Evolutionary conservation across 2,888 invertebrate species (phyloP), one percentile per base, ranked within the genome.

Genomic region (Beris chalybata): DNA sequence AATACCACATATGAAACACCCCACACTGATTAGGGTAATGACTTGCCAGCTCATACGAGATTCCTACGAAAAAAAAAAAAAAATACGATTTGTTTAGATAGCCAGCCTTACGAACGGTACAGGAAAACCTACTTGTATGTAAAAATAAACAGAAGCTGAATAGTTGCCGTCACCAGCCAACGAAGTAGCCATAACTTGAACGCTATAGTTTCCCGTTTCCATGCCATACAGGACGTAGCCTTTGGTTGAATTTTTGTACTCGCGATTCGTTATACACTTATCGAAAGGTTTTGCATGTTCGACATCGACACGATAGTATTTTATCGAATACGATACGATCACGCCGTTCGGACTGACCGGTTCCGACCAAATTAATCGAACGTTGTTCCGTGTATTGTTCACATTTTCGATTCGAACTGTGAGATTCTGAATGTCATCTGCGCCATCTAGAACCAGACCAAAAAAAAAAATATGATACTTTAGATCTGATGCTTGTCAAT

Each of bases 331-430:
- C 0, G 90, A 89, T 50, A 94, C 86, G 54, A 97, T 89, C 67
- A 91, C 85, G 2, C 97, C 95, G 79, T 98, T 98, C 0, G 97
- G 96, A 70, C 88, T 82, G 29, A 76, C 73, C 0, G 97, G 97
- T 72, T 91, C 89, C 3, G 85, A 82, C 97, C 97, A 97, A 31
- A 82, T 84, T 4, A 94, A 81, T 55, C 86, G 87, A 12, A 92
- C 86, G 71, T 84, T 84, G 1, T 85, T 85, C 22, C 81, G 72
- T 0, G 85, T 83, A 69, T 85, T 83, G 12, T 80, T 79, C 0
- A 74, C 73, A 6, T 69, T 70, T 59, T 74, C 76, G n/a, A 74
- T 44, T 0, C 63, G 74, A 1, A 83, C 84, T 1, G 77, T 79
- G 22, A 87, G 77, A 67, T 83, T 79, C 12, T 78, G 79, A 52